Evolutionary conservation across 2,888 invertebrate genomes (phyloP).

Genomic region (Coleophora deauratella): DNA sequence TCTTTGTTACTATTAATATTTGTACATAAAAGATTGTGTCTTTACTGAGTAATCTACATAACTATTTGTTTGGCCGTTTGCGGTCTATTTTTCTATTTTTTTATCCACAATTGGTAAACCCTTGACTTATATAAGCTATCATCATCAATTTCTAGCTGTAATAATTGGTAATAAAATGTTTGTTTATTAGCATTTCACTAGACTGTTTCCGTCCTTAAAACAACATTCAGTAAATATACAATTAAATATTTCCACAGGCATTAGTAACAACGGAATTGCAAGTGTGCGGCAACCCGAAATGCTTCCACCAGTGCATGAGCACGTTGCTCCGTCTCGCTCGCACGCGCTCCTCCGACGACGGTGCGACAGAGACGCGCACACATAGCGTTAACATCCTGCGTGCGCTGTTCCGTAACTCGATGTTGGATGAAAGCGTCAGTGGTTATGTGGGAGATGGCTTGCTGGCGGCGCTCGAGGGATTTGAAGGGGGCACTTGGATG

Average conservation of each 20-base stretch:
- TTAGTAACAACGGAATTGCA: slow-evolving; percentile 83
- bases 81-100: too few relatives aligned
- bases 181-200: too few relatives aligned
- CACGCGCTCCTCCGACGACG: slow-evolving; percentile 50
- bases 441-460: slow-evolving; percentile 81
- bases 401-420: slow-evolving; percentile 84
- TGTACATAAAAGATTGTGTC: too few relatives aligned
- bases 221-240: too few relatives aligned
- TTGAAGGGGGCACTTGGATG: slow-evolving; percentile 83
- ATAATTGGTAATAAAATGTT: too few relatives aligned
- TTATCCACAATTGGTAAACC: too few relatives aligned
- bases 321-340: slow-evolving; percentile 67
- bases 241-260: slow-evolving; percentile 67
- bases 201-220: too few relatives aligned
- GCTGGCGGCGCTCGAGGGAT: slow-evolving; percentile 81
- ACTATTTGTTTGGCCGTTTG: too few relatives aligned
- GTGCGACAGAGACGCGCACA: slow-evolving; percentile 66
- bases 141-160: too few relatives aligned
- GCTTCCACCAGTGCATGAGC: slow-evolving; percentile 75
- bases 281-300: slow-evolving; percentile 61
- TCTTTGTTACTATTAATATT: too few relatives aligned
- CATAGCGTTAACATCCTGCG: slow-evolving; percentile 92
- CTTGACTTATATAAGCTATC: too few relatives aligned
- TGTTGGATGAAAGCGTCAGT: slow-evolving; percentile 77
- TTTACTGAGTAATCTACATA: too few relatives aligned